A percentile compares a stretch with the other conserved stretches of the same genome.
These are phyloP conservation scores for Nannobrachium achirus DNA, from an alignment of 2,113 vertebrate genomes.

Conservation along the genomic window DNA sequence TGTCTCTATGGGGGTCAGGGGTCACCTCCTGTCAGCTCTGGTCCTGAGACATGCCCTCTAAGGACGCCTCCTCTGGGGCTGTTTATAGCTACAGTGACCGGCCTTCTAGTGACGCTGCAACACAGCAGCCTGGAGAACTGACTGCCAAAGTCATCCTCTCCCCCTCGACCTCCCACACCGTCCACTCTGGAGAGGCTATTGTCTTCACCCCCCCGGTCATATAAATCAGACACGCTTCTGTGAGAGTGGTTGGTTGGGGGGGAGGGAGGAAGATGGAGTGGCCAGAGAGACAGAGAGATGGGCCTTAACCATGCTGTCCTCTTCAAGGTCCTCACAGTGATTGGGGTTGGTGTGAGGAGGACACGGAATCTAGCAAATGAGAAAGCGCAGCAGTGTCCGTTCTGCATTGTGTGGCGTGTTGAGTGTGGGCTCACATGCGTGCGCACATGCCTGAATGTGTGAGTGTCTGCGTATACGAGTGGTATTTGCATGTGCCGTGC, in stretches of 20 bases:
- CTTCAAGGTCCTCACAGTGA: conserved; percentile 34
- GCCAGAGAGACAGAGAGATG: no score
- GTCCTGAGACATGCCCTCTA: no score
- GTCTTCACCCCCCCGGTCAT: not conserved
- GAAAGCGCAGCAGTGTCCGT: not conserved
- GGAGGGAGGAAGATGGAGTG: conserved; percentile 29
- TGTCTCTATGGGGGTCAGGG: not conserved
- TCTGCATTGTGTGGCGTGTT: not conserved
- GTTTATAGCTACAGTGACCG: not conserved
- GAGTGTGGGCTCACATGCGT: not conserved
- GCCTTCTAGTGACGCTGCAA: not conserved
- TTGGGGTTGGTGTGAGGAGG: conserved; percentile 18
- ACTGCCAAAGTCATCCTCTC: not conserved
- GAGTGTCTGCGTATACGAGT: conserved; percentile 4
- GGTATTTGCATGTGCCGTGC: no score
- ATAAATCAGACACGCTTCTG: not conserved
- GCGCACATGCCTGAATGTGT: not conserved
- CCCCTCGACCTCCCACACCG: not conserved
- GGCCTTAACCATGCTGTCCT: conserved; percentile 18
- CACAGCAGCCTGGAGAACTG: not conserved
- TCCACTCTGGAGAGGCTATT: not conserved
- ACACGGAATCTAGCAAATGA: not conserved
- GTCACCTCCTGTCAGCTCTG: not conserved
- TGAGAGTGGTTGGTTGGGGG: conserved; percentile 7
- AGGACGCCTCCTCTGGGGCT: not conserved